Evolutionary conservation across 2,797 vertebrate genomes (phyloP).

Genomic region (Eulemur coronatus): DNA sequence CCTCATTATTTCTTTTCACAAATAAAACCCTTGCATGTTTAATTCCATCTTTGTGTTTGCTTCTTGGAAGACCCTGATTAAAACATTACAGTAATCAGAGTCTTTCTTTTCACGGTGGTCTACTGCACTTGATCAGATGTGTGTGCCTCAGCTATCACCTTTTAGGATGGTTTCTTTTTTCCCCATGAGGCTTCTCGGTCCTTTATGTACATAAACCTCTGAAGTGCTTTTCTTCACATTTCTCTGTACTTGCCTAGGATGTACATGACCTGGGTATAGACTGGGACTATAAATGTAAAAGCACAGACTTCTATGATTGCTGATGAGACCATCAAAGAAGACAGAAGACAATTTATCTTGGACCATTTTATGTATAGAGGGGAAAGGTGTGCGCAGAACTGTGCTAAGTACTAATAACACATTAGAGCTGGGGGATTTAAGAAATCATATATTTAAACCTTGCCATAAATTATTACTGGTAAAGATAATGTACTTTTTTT

Average conservation of each 20-base stretch:
- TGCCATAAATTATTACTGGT: constrained; percentile 32
- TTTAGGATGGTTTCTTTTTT: not conserved
- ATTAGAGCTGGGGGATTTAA: not conserved
- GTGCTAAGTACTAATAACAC: not conserved
- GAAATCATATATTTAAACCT: not conserved
- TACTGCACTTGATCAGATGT: not conserved
- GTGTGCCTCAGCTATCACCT: not conserved
- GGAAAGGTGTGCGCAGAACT: not conserved
- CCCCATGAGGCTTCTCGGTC: not conserved
- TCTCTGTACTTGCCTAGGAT: not conserved
- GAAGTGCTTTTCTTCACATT: not conserved
- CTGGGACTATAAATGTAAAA: not conserved
- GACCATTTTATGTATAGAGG: not conserved
- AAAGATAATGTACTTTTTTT: not conserved
- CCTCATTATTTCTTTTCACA: not conserved
- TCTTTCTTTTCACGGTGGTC: not conserved
- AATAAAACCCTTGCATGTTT: not conserved
- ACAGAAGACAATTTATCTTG: not conserved
- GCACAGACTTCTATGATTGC: not conserved
- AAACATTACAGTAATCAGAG: not conserved
- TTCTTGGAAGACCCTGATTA: not conserved
- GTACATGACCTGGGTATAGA: not conserved
- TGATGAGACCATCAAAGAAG: not conserved
- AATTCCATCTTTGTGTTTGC: not conserved
- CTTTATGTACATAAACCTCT: not conserved